Percentiles rank a stretch among this genome's conserved stretches.
Conservation (phyloP, 1,140 invertebrate species). For the Lordiphosa clarofinis region DNA sequence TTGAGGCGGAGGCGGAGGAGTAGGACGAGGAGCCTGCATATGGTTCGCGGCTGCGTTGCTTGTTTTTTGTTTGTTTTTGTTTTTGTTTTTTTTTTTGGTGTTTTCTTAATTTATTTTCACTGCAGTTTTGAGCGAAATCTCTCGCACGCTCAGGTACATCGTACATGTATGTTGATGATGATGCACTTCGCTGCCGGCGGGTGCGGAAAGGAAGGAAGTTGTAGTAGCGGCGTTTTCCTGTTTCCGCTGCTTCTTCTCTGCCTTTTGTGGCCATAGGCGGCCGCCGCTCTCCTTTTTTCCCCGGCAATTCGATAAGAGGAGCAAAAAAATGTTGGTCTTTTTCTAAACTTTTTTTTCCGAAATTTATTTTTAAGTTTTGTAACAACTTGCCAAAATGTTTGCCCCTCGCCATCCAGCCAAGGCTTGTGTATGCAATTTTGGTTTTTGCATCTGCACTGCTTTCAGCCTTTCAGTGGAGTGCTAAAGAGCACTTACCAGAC, state of each 20-base stretch:
- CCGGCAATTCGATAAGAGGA: constrained; percentile 13
- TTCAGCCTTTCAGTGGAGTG: constrained; percentile 7
- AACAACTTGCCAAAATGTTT: constrained; percentile 16
- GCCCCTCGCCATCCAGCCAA: background rate
- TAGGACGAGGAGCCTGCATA: background rate
- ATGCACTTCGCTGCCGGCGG: too few relatives aligned
- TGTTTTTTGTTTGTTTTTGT: background rate
- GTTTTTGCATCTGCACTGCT: constrained; percentile 9
- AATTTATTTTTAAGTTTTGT: constrained; percentile 9
- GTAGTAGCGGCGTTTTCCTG: constrained; percentile 17
- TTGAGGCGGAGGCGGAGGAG: too few relatives aligned
- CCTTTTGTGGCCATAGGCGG: background rate
- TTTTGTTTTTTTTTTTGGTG: background rate
- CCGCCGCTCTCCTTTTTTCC: background rate
- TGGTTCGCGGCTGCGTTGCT: constrained; percentile 4
- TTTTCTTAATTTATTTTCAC: background rate
- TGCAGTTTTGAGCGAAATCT: background rate
- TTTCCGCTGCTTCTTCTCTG: constrained; percentile 11
- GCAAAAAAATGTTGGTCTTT: constrained; percentile 4
- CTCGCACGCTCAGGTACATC: too few relatives aligned
- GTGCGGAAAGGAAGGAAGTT: constrained; percentile 9
- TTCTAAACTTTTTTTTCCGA: constrained; percentile 3
- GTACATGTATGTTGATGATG: background rate
- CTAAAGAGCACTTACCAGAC: constrained; percentile 16
- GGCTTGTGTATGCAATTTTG: constrained; percentile 6